A percentile compares a stretch with the other conserved stretches of the same genome.
phyloP scores from a whole-genome alignment of 2,797 vertebrate species.

The Lepus townsendii region DNA sequence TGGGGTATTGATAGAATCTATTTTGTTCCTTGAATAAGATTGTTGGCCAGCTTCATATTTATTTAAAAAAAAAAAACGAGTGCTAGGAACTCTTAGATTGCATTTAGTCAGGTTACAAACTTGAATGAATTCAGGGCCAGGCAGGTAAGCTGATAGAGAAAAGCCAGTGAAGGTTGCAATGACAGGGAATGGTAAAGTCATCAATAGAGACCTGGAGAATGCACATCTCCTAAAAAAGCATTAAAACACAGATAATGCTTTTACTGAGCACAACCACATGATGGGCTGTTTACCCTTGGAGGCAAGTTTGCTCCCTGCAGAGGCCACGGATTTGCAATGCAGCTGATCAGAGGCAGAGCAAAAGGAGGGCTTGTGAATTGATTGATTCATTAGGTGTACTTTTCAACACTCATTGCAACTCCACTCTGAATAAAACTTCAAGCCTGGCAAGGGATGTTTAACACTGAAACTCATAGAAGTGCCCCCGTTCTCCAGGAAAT shows the following conservation, averaged over 20 bases:
- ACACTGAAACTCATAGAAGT: background rate
- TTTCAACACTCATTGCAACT: slow-evolving; percentile 17
- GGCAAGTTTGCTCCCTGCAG: background rate
- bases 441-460: background rate
- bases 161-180: background rate
- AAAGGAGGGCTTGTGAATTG: background rate
- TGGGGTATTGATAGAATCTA: background rate
- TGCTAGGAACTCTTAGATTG: background rate
- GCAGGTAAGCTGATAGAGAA: background rate
- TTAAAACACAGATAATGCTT: background rate
- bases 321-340: background rate
- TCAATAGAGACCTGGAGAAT: background rate
- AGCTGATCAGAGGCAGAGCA: background rate
- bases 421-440: background rate
- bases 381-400: background rate
- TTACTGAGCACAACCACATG: background rate
- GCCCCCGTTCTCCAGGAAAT: background rate
- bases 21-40: slow-evolving; percentile 16
- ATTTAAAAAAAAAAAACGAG: background rate
- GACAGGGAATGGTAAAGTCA: background rate
- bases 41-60: background rate
- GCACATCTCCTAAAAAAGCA: background rate
- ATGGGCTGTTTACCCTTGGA: background rate
- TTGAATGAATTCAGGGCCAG: background rate
- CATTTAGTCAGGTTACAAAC: background rate